Conservation (phyloP, 2,797 vertebrate species). For the Agapornis canus region DNA sequence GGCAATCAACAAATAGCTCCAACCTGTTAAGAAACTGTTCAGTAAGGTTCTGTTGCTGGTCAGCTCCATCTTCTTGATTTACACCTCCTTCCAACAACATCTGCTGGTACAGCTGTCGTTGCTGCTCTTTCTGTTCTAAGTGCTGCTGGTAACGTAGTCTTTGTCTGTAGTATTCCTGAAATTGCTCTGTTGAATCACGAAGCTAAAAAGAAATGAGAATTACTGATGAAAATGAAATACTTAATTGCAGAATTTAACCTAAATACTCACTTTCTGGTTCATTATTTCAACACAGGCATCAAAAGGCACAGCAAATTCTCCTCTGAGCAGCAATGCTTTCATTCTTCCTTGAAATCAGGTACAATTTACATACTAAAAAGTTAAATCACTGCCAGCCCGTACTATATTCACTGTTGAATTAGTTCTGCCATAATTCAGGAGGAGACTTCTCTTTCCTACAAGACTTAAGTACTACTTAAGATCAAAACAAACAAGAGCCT, state of each 20-base stretch:
- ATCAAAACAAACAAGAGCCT: neutral
- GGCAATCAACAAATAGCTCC: neutral
- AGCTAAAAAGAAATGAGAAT: slow-evolving; percentile 77
- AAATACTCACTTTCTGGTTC: neutral
- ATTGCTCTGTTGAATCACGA: slow-evolving; percentile 92
- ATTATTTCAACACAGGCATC: neutral
- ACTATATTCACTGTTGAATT: neutral
- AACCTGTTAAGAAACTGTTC: slow-evolving; percentile 96
- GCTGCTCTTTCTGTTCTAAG: slow-evolving; percentile 95
- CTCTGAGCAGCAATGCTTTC: neutral
- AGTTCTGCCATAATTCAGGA: neutral
- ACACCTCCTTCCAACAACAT: slow-evolving; percentile 97
- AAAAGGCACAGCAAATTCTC: neutral
- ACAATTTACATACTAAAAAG: neutral
- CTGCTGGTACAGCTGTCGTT: slow-evolving; percentile 93
- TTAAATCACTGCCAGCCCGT: neutral
- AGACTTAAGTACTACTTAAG: neutral
- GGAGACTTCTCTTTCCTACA: neutral
- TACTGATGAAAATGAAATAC: neutral
- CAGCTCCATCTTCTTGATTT: slow-evolving; percentile 88
- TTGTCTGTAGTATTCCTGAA: slow-evolving; percentile 95
- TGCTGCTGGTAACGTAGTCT: slow-evolving; percentile 94
- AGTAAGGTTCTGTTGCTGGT: slow-evolving; percentile 90
- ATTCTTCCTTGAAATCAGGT: neutral
- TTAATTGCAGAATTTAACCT: neutral